phyloP scores from a whole-genome alignment of 2,888 invertebrate genomes.

The Dasypolia templi region DNA sequence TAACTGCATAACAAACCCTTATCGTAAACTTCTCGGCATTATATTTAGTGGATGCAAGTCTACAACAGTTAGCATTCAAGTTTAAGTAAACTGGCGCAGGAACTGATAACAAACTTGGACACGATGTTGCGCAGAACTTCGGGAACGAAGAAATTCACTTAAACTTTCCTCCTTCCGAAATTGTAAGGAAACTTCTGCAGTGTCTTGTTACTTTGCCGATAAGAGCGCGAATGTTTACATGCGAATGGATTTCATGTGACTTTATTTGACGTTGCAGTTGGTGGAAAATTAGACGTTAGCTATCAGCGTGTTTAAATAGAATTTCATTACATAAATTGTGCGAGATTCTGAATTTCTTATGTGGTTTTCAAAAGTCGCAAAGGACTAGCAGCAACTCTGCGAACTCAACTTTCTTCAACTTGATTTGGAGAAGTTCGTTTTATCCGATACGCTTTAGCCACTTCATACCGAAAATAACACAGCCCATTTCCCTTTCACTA shows the following conservation, averaged over 20 bases:
- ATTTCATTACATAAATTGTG: neutral
- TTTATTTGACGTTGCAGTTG: conserved; percentile 27
- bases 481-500: conserved; percentile 34
- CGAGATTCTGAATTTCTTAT: neutral
- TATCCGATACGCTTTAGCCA: neutral
- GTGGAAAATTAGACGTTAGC: neutral
- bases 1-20: conserved; percentile 52
- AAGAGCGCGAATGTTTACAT: conserved; percentile 49
- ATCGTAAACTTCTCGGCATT: conserved; percentile 57
- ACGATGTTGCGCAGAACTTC: conserved; percentile 49
- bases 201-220: conserved; percentile 45
- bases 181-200: conserved; percentile 44
- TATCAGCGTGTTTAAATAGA: neutral
- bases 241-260: conserved; percentile 33
- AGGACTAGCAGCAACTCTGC: neutral
- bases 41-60: conserved; percentile 64
- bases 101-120: conserved; percentile 63
- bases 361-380: neutral
- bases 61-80: conserved; percentile 51
- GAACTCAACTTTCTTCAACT: neutral
- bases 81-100: conserved; percentile 57
- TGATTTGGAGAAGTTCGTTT: neutral
- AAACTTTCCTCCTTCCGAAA: conserved; percentile 44
- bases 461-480: conserved; percentile 18
- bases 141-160: conserved; percentile 56